phyloP scores from a whole-genome alignment of 2,888 invertebrate genomes.

The Synanthedon formicaeformis region DNA sequence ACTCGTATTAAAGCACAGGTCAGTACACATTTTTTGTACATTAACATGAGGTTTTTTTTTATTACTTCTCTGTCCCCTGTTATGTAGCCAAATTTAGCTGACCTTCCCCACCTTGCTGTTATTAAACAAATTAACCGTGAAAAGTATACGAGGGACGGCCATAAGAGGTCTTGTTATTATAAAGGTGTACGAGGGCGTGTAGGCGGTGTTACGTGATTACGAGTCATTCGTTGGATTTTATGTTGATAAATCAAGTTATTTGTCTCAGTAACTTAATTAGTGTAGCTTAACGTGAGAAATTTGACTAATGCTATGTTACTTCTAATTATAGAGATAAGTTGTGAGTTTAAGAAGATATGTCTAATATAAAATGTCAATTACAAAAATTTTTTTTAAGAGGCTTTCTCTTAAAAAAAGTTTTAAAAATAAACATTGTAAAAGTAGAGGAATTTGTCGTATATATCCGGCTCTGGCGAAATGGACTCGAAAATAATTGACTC shows the following conservation, averaged over 20 bases:
- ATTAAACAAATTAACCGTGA: neutral
- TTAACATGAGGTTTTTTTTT: neutral
- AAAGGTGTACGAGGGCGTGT: neutral
- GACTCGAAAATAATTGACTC: too few species aligned
- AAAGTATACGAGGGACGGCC: neutral
- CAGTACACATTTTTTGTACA: conserved; percentile 8
- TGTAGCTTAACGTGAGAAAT: neutral
- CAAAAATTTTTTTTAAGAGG: too few species aligned
- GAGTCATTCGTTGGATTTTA: neutral
- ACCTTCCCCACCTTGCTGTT: conserved; percentile 1
- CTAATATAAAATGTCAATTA: too few species aligned
- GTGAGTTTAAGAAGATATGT: too few species aligned
- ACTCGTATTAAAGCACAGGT: conserved; percentile 5
- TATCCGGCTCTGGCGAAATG: too few species aligned
- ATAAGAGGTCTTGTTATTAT: neutral
- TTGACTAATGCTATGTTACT: neutral
- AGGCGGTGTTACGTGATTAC: neutral
- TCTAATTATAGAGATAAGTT: too few species aligned
- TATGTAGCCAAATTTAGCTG: conserved; percentile 1
- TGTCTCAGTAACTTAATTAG: neutral
- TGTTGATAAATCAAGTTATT: neutral
- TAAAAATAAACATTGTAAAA: too few species aligned
- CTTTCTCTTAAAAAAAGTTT: too few species aligned
- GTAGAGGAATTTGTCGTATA: too few species aligned
- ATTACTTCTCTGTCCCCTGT: neutral